Percentiles rank a stretch among this genome's conserved stretches.
Evolutionary conservation across 2,797 vertebrate species (phyloP).

Genomic region (Alca torda): DNA sequence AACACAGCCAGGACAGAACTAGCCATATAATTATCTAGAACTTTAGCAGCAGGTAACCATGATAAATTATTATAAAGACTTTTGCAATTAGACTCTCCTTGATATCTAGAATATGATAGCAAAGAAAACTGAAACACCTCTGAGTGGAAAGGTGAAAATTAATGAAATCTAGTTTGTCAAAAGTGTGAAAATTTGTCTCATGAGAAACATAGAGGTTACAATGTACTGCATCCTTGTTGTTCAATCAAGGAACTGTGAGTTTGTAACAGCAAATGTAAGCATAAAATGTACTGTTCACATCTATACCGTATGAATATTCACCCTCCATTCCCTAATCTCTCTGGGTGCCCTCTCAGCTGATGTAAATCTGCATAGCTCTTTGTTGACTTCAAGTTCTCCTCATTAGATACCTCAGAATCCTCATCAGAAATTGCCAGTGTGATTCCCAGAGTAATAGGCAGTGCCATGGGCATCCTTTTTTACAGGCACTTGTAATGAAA

Average conservation of each 20-base stretch:
- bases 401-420: background rate
- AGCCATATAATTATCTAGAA: background rate
- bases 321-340: background rate
- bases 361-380: background rate
- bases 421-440: background rate
- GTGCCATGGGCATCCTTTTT: background rate
- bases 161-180: background rate
- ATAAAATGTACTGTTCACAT: background rate
- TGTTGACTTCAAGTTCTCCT: background rate
- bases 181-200: constrained; percentile 4
- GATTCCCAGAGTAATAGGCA: background rate
- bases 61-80: background rate
- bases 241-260: background rate
- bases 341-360: background rate
- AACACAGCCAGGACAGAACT: background rate
- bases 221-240: background rate
- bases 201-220: background rate
- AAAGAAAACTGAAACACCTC: background rate
- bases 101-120: background rate
- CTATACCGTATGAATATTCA: background rate
- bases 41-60: background rate
- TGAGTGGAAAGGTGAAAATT: background rate
- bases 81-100: background rate
- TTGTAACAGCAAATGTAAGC: background rate
- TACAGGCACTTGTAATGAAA: background rate